These are phyloP conservation scores for Habropoda laboriosa DNA, from an alignment of 1,140 invertebrate genomes.

Conservation along the genomic window DNA sequence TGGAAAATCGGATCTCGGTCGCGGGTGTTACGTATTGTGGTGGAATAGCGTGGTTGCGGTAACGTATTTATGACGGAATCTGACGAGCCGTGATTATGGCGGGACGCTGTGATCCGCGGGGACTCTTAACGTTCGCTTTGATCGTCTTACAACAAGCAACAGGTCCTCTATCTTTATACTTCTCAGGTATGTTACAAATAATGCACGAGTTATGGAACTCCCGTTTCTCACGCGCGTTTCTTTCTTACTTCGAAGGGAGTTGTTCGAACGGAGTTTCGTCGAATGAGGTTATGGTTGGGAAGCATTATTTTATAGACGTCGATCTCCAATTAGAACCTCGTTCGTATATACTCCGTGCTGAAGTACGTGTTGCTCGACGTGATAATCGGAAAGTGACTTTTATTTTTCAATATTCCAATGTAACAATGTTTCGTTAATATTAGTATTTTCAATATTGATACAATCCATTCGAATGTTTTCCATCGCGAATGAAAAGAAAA, in stretches of 20 bases:
- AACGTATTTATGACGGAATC: conserved; percentile 3
- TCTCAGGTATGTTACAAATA: conserved; percentile 32
- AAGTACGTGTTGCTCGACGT: too few species aligned
- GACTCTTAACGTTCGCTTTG: conserved; percentile 21
- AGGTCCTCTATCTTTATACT: conserved; percentile 36
- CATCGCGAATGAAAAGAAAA: conserved; percentile 7
- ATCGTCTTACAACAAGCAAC: conserved; percentile 46
- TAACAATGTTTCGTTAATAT: background rate
- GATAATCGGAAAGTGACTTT: too few species aligned
- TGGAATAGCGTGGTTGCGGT: background rate
- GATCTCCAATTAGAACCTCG: background rate
- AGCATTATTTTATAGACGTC: background rate
- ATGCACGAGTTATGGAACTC: conserved; percentile 33
- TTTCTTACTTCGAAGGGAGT: background rate
- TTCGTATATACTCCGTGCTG: background rate
- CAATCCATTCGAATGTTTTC: background rate
- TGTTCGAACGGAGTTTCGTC: background rate
- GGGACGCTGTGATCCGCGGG: background rate
- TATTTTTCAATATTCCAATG: too few species aligned
- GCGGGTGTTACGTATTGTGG: background rate
- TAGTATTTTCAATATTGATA: background rate
- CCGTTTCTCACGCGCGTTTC: background rate
- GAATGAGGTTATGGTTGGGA: background rate
- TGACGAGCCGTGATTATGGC: background rate
- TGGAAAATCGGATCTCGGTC: background rate